Evolutionary conservation across 2,113 vertebrate species (phyloP).

Genomic region (Anguilla japonica): DNA sequence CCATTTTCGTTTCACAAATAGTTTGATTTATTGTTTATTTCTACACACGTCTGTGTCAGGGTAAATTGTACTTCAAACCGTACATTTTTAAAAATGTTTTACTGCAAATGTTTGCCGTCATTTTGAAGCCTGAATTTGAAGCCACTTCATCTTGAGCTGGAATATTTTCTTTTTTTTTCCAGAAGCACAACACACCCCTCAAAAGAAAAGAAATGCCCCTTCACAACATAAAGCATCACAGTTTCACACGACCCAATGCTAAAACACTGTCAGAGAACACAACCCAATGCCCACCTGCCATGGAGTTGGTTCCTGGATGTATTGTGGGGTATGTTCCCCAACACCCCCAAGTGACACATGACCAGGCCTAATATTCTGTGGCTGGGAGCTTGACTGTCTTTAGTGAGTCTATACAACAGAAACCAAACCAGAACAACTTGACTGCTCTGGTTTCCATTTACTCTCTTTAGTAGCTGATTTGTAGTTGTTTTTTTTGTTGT

Average conservation of each 20-base stretch:
- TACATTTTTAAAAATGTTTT: conserved; percentile 5
- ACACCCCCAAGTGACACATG: too few relatives aligned
- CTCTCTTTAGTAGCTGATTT: neutral
- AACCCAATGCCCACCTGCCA: too few relatives aligned
- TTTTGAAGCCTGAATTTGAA: neutral
- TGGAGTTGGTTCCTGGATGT: too few relatives aligned
- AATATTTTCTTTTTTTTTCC: neutral
- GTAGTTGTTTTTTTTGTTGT: neutral
- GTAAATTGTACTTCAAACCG: conserved; percentile 13
- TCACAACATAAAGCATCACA: neutral
- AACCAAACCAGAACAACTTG: neutral
- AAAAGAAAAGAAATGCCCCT: neutral
- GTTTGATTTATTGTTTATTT: neutral
- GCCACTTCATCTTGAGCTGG: neutral
- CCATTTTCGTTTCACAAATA: neutral
- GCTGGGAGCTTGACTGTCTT: neutral
- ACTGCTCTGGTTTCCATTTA: neutral
- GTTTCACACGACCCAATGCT: too few relatives aligned
- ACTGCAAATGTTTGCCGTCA: neutral
- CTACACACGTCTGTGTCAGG: neutral
- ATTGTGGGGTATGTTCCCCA: too few relatives aligned
- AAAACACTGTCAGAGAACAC: too few relatives aligned
- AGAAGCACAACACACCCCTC: neutral
- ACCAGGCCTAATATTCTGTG: too few relatives aligned
- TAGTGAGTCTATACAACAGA: neutral